A percentile compares a stretch with the other conserved stretches of the same genome.
Conservation (phyloP, 2,797 vertebrate species). For the Aphelocoma californica region DNA sequence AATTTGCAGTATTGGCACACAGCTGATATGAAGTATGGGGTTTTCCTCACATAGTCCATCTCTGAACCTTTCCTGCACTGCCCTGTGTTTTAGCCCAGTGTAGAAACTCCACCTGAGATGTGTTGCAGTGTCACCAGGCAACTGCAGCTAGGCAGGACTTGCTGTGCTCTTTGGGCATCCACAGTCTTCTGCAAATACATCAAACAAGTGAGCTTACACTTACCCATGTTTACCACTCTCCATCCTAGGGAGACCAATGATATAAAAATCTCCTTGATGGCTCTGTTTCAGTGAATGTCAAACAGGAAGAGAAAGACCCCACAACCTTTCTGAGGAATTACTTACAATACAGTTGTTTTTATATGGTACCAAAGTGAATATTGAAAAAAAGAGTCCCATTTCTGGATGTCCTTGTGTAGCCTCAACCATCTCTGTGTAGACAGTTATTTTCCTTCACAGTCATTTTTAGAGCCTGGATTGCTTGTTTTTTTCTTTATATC, state of each 20-base stretch:
- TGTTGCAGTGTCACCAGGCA: background rate
- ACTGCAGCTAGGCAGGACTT: background rate
- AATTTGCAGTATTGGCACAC: background rate
- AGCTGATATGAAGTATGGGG: background rate
- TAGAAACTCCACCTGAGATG: background rate
- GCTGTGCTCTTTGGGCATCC: background rate
- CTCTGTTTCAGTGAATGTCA: background rate
- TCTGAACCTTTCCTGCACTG: background rate
- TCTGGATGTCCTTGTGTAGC: background rate
- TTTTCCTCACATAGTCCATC: background rate
- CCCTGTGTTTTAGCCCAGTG: accelerated
- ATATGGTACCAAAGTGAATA: background rate
- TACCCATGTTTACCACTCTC: background rate
- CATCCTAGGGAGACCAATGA: background rate
- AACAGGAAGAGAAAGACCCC: background rate
- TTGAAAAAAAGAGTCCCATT: background rate
- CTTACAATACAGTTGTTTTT: background rate
- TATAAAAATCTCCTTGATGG: background rate
- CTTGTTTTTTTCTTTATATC: background rate
- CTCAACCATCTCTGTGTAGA: background rate
- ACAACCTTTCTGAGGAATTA: background rate
- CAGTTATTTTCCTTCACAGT: background rate
- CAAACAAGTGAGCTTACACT: background rate
- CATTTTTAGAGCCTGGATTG: background rate
- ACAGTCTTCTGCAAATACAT: background rate